A percentile compares a stretch with the other conserved stretches of the same genome.
Evolutionary conservation across 2,888 invertebrate genomes (phyloP).

Genomic region (Plagodis dolabraria): DNA sequence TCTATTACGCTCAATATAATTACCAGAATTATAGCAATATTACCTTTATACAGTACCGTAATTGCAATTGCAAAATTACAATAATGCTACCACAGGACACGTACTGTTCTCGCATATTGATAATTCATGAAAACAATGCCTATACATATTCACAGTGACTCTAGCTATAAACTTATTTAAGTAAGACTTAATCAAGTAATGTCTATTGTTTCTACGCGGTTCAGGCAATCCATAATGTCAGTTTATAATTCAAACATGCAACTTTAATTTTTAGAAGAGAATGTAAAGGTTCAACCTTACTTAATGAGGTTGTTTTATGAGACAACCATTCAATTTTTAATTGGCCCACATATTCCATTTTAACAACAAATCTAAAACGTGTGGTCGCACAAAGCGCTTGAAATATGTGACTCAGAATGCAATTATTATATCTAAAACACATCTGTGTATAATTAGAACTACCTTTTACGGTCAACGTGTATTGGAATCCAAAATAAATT

Average conservation of each 20-base stretch:
- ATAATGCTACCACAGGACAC: too few relatives aligned
- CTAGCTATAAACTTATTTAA: conserved; percentile 15
- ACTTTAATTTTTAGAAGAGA: conserved; percentile 33
- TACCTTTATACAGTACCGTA: too few relatives aligned
- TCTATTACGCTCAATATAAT: too few relatives aligned
- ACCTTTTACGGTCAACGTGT: conserved; percentile 5
- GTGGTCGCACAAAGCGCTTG: conserved; percentile 21
- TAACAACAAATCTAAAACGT: conserved; percentile 14
- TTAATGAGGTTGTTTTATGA: conserved; percentile 51
- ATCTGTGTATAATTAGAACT: conserved; percentile 18
- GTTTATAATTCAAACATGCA: conserved; percentile 44
- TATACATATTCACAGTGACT: conserved; percentile 1
- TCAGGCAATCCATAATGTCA: conserved; percentile 8
- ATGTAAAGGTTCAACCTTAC: conserved; percentile 29
- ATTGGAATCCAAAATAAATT: too few relatives aligned
- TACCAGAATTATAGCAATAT: too few relatives aligned
- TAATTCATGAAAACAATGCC: conserved; percentile 12
- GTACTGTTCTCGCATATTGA: not conserved
- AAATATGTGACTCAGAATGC: conserved; percentile 29
- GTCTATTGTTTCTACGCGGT: conserved; percentile 9
- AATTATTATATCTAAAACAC: conserved; percentile 14
- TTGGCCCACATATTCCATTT: conserved; percentile 63
- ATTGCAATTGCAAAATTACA: too few relatives aligned
- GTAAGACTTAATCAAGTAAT: conserved; percentile 3
- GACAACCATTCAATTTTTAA: conserved; percentile 51